These are phyloP conservation scores for Pogoniulus pusillus DNA, from an alignment of 2,797 vertebrate genomes.

Conservation along the genomic window DNA sequence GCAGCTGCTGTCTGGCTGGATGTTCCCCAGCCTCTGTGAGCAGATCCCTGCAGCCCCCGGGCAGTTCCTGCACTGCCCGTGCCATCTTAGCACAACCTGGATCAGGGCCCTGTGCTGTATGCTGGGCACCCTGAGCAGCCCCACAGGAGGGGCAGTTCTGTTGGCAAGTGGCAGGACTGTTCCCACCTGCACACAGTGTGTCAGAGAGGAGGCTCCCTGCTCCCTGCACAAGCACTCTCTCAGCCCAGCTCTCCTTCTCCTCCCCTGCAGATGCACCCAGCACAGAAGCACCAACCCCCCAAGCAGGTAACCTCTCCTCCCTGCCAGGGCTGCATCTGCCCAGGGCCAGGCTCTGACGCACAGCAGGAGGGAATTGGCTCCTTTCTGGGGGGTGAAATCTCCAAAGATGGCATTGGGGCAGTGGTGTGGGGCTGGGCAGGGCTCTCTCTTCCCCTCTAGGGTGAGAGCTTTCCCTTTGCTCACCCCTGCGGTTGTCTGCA, in stretches of 20 bases:
- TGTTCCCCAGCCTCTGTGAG: not conserved
- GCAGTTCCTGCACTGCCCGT: not conserved
- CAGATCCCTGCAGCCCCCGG: not conserved
- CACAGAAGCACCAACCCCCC: not conserved
- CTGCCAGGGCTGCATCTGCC: accelerated
- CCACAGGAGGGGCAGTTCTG: not conserved
- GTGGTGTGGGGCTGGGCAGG: not conserved
- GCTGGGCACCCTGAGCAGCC: no score
- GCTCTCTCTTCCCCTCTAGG: not conserved
- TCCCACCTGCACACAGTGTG: accelerated
- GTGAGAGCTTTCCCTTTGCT: not conserved
- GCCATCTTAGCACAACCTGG: accelerated
- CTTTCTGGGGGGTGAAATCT: not conserved
- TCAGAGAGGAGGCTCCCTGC: not conserved
- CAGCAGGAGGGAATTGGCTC: not conserved
- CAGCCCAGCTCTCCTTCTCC: not conserved
- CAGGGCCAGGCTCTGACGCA: not conserved
- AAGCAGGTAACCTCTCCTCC: not conserved
- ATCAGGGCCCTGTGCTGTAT: not conserved
- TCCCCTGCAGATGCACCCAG: not conserved
- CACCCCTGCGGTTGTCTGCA: no score
- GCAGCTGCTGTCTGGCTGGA: no score
- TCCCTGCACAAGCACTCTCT: not conserved
- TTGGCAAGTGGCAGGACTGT: not conserved
- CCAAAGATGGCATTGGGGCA: not conserved